Percentiles rank a stretch among this genome's conserved stretches.
These are phyloP conservation scores for Phyto melanocephala DNA, from an alignment of 2,888 invertebrate genomes.

Conservation along the genomic window DNA sequence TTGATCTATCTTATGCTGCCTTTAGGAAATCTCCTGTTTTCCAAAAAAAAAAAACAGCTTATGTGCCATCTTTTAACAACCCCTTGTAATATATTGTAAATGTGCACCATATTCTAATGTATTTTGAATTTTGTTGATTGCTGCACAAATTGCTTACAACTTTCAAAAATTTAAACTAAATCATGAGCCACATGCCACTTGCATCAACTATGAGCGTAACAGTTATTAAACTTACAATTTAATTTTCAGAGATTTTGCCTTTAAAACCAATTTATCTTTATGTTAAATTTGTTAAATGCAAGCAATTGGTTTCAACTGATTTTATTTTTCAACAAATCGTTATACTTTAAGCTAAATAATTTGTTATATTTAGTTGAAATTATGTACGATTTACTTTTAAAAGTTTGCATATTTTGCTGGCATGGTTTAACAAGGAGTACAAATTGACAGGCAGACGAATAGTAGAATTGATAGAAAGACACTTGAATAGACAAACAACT, in stretches of 20 bases:
- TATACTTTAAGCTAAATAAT: conserved; percentile 14
- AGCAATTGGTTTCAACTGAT: background rate
- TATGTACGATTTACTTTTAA: conserved; percentile 20
- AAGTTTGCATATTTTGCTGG: background rate
- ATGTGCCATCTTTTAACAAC: no score
- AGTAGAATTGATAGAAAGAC: background rate
- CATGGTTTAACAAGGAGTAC: background rate
- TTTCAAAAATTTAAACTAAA: no score
- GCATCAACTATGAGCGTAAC: background rate
- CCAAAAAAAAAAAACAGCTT: no score
- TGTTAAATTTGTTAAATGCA: background rate
- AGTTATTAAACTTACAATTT: no score
- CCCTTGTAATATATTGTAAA: no score
- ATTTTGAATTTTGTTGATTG: no score
- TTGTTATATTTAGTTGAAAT: conserved; percentile 21
- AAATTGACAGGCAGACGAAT: background rate
- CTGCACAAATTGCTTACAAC: no score
- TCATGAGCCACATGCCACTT: background rate
- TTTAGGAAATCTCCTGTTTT: no score
- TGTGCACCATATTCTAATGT: no score
- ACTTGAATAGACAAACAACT: background rate
- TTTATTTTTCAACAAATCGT: background rate
- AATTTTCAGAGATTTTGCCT: background rate
- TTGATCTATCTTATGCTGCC: no score
- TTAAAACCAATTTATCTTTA: background rate